Percentiles rank a stretch among this genome's conserved stretches.
phyloP scores from a whole-genome alignment of 1,140 invertebrate genomes.

The Choristoneura fumiferana region DNA sequence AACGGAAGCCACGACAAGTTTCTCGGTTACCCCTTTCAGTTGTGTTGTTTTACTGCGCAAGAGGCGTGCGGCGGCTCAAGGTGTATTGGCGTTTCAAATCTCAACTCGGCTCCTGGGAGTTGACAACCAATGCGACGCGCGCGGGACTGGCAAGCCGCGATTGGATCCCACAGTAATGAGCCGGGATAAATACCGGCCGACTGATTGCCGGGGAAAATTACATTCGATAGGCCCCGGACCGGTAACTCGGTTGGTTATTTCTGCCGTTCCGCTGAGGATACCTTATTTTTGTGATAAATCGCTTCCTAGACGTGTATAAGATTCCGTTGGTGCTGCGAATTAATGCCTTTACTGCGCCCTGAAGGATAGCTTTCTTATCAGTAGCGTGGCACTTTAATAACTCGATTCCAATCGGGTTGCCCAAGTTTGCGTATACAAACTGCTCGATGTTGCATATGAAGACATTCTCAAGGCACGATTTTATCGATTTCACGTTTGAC shows the following conservation, averaged over 20 bases:
- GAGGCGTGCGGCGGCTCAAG: not conserved
- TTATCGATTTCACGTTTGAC: too few relatives aligned
- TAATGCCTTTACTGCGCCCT: not conserved
- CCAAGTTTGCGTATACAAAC: too few relatives aligned
- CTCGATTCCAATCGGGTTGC: too few relatives aligned
- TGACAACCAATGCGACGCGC: conserved; percentile 40
- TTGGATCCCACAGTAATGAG: conserved; percentile 56
- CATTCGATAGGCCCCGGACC: conserved; percentile 30
- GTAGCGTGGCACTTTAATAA: too few relatives aligned
- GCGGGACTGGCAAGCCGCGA: conserved; percentile 32
- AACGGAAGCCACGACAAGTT: not conserved
- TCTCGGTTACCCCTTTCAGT: too few relatives aligned
- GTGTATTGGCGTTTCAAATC: conserved; percentile 21
- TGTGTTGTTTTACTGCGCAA: too few relatives aligned
- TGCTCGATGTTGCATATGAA: too few relatives aligned
- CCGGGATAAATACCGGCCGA: conserved; percentile 45
- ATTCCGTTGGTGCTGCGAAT: not conserved
- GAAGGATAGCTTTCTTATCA: not conserved
- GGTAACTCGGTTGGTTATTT: conserved; percentile 47
- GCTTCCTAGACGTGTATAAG: not conserved
- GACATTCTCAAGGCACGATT: too few relatives aligned
- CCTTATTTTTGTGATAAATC: conserved; percentile 9
- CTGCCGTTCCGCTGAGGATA: conserved; percentile 23
- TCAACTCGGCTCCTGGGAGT: conserved; percentile 46
- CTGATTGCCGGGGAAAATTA: conserved; percentile 41